Base-by-base conservation (phyloP, 2,113 vertebrate species). In the Pyxicephalus adspersus region DNA sequence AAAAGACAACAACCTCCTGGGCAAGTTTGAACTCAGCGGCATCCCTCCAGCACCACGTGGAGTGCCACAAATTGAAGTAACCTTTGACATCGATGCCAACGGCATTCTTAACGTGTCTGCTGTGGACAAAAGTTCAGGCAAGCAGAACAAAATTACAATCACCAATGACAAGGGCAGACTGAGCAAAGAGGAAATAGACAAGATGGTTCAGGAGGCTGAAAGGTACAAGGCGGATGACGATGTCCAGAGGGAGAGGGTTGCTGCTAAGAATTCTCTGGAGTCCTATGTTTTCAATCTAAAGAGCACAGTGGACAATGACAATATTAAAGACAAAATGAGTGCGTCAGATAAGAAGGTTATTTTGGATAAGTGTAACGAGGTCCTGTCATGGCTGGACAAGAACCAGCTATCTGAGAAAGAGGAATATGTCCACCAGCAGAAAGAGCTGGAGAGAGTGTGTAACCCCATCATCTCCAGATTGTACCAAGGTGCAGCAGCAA, bases 31-130 rank as follows among this genome's bases (percentile, higher is more conserved):
- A 7, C 58, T 85, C 31, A 79, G 26, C 28, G 84, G 70, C 16
- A 79, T 85, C 5, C 57, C 83, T 15, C 80, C 80, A 2, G 83
- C 80, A 0, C 84, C 83, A 0, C 83, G 76, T 4, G 84, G 83
- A 0, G 76, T 83, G 25, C 79, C 70, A 19, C 80, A 84, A 68
- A 75, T 85, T 26, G 84, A 85, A 45, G 84, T 83, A 28, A 83
- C 64, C 29, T 85, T 84, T 45, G 6, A 45, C 38, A 45, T 45
- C 15, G 38, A 45, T 45, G 38, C 38, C 38, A 45, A 45, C 38
- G 85, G 85, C 5, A 85, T 85, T 34, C 80, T 86, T 29, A 86
- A 83, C 16, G 81, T 86, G 8, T 83, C 84, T 15, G 85, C 85
- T 6, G 71, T 68, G n/a, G 85, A 86, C 66, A 86, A 84, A 60